Conservation (phyloP, 2,797 vertebrate species). For the Lithobates pipiens region DNA sequence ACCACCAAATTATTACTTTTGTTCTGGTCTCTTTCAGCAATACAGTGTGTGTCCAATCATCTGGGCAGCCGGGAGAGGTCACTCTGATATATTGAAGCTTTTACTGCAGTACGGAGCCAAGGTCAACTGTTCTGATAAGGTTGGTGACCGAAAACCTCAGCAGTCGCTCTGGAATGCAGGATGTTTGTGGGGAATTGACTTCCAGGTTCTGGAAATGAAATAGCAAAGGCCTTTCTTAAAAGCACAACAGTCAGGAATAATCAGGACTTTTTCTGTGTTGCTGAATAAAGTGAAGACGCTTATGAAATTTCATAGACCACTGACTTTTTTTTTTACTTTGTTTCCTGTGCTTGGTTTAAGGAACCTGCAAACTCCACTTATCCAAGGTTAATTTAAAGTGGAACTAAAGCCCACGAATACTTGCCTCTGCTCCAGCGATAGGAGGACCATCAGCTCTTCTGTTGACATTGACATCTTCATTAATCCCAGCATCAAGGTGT, state of each 20-base stretch:
- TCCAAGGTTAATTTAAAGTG: no score
- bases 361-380: no score
- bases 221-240: neutral
- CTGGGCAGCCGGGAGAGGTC: slow-evolving; percentile 95
- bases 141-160: slow-evolving; percentile 65
- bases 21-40: slow-evolving; percentile 76
- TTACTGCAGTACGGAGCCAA: slow-evolving; percentile 89
- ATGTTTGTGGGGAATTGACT: no score
- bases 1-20: neutral
- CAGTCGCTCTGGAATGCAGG: neutral
- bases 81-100: slow-evolving; percentile 87
- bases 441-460: no score
- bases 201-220: neutral
- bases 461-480: no score
- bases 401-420: no score
- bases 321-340: no score
- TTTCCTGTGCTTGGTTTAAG: no score
- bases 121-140: slow-evolving; percentile 98
- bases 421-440: no score
- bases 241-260: neutral
- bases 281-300: neutral
- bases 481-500: no score
- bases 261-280: neutral
- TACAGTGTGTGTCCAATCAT: slow-evolving; percentile 97
- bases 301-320: no score